Conservation (phyloP, 2,113 vertebrate genomes). For the Thymallus thymallus region DNA sequence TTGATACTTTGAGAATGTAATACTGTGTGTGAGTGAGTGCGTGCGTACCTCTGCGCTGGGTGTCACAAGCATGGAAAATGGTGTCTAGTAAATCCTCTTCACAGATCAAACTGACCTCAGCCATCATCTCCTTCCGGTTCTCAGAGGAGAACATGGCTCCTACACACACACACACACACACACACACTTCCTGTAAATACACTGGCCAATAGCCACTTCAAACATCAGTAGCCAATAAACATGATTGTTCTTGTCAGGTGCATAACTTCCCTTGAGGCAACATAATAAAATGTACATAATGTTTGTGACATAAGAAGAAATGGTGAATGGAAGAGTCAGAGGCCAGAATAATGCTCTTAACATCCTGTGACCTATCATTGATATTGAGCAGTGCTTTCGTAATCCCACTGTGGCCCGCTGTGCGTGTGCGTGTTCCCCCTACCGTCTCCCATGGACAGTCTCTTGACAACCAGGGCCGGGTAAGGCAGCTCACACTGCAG, state of each 20-base stretch:
- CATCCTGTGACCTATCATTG: neutral
- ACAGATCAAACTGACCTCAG: constrained; percentile 73
- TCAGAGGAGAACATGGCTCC: constrained; percentile 48
- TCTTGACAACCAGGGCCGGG: constrained; percentile 71
- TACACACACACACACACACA: constrained; percentile 30
- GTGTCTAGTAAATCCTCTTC: constrained; percentile 85
- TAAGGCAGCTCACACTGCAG: constrained; percentile 57
- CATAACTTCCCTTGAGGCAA: too few species aligned
- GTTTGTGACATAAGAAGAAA: too few species aligned
- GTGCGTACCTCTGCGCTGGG: constrained; percentile 78
- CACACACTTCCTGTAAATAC: neutral
- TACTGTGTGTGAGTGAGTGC: neutral
- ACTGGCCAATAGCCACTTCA: too few species aligned
- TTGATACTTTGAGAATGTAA: too few species aligned
- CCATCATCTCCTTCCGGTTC: constrained; percentile 50
- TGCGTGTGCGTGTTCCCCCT: constrained; percentile 45
- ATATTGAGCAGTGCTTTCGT: neutral
- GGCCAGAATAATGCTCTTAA: too few species aligned
- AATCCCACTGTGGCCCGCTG: too few species aligned
- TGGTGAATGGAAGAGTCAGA: too few species aligned
- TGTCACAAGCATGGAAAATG: constrained; percentile 83
- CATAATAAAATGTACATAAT: too few species aligned
- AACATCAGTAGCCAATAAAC: too few species aligned
- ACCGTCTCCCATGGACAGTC: constrained; percentile 69
- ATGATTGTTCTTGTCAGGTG: too few species aligned